Evolutionary conservation across 2,888 invertebrate species (phyloP).

Genomic region (Amphipoea oculea): DNA sequence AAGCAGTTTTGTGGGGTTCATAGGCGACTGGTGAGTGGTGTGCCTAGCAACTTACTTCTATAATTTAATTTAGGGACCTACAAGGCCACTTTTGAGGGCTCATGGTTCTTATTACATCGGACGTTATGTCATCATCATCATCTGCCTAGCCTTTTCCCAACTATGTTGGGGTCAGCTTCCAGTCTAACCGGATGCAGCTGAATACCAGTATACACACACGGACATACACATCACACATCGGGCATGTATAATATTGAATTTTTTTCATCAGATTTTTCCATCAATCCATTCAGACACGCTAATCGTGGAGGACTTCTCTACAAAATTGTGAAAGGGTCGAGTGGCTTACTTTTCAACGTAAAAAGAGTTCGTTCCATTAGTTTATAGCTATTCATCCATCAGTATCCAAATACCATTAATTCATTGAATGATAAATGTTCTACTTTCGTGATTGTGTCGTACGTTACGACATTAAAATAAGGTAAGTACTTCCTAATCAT

Average conservation of each 20-base stretch:
- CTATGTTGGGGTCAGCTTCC: too few species aligned
- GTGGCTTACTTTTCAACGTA: too few species aligned
- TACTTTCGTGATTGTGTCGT: constrained; percentile 17
- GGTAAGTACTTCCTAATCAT: neutral
- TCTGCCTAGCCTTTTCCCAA: too few species aligned
- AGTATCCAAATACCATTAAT: constrained; percentile 4
- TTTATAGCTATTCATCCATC: neutral
- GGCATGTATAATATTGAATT: neutral
- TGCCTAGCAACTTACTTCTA: neutral
- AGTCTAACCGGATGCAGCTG: too few species aligned
- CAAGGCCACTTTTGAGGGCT: neutral
- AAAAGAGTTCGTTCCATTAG: neutral
- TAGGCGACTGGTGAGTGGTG: constrained; percentile 4
- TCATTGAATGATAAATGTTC: constrained; percentile 6
- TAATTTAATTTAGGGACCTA: neutral
- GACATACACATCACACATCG: too few species aligned
- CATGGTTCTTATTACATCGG: neutral
- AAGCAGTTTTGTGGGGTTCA: constrained; percentile 12
- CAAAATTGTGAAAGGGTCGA: neutral
- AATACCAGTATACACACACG: too few species aligned
- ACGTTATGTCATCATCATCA: neutral
- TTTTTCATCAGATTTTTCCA: neutral
- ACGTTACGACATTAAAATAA: constrained; percentile 8
- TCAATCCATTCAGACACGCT: neutral
- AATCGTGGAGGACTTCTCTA: too few species aligned